Evolutionary conservation across 2,113 vertebrate genomes (phyloP).

Genomic region (Atrichornis clamosus): DNA sequence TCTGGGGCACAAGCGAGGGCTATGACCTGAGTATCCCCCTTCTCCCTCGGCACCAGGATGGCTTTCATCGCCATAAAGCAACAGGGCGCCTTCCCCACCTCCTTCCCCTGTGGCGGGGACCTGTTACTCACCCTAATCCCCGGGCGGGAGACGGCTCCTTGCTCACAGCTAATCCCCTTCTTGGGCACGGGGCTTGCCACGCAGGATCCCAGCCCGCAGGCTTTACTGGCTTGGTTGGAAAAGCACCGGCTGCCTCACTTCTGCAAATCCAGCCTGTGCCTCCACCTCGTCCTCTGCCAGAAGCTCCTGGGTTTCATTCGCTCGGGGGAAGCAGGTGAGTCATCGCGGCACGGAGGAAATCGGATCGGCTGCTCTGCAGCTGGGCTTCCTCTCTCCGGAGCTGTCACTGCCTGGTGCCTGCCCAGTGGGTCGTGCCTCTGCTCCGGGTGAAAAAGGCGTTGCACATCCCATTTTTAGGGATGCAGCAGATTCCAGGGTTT

Average conservation of each 20-base stretch:
- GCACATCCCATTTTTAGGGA: not conserved
- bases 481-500: not conserved
- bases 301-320: constrained; percentile 67
- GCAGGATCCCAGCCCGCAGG: constrained; percentile 57
- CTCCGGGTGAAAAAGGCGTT: not conserved
- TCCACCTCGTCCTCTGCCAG: constrained; percentile 73
- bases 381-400: not conserved
- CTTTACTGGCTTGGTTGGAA: constrained; percentile 71
- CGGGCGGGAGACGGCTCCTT: not conserved
- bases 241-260: constrained; percentile 74
- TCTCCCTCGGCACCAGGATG: not conserved
- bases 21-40: not conserved
- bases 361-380: not conserved
- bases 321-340: constrained; percentile 74
- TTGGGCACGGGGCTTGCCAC: not conserved
- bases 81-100: not conserved
- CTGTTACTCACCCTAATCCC: constrained; percentile 20
- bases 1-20: accelerated
- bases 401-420: not conserved
- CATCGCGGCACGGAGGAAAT: not conserved
- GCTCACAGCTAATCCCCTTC: constrained; percentile 5
- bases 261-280: constrained; percentile 75
- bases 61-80: not conserved
- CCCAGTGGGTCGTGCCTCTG: not conserved
- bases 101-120: not conserved